These are phyloP conservation scores for Pantala flavescens DNA, from an alignment of 1,140 invertebrate species.

Conservation along the genomic window DNA sequence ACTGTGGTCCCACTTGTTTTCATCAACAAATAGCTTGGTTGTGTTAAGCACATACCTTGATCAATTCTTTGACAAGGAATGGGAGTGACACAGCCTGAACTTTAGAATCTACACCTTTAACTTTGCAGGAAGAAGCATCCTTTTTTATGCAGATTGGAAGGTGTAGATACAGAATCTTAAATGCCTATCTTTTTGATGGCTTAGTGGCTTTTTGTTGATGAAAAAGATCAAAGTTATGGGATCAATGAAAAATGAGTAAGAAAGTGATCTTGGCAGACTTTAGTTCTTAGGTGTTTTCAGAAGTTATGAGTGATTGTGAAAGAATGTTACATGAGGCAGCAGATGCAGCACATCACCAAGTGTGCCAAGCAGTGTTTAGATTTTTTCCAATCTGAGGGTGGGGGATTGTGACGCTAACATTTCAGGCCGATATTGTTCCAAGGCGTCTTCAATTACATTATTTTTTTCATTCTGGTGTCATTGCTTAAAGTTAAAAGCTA, in stretches of 20 bases:
- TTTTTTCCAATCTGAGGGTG: not conserved
- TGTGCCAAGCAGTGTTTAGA: not conserved
- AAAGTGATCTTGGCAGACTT: conserved; percentile 9
- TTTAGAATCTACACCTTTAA: no score
- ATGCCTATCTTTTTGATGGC: not conserved
- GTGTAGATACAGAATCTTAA: not conserved
- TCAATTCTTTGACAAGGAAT: not conserved
- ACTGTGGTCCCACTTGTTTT: not conserved
- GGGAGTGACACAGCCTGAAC: no score
- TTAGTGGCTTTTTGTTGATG: conserved; percentile 1
- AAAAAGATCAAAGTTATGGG: not conserved
- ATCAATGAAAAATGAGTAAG: not conserved
- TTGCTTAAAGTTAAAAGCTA: not conserved
- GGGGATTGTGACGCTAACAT: not conserved
- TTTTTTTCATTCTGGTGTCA: not conserved
- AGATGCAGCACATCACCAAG: not conserved
- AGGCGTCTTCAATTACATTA: not conserved
- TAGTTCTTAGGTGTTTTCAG: not conserved
- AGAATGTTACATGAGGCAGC: not conserved
- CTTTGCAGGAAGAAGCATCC: not conserved
- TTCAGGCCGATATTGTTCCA: not conserved
- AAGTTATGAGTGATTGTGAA: not conserved
- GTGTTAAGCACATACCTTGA: not conserved
- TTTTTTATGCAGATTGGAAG: not conserved
- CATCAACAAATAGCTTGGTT: not conserved